Percentiles rank a stretch among this genome's conserved stretches.
phyloP scores from a whole-genome alignment of 64 coral and sea anemone species.

The Catalaphyllia jardinei region DNA sequence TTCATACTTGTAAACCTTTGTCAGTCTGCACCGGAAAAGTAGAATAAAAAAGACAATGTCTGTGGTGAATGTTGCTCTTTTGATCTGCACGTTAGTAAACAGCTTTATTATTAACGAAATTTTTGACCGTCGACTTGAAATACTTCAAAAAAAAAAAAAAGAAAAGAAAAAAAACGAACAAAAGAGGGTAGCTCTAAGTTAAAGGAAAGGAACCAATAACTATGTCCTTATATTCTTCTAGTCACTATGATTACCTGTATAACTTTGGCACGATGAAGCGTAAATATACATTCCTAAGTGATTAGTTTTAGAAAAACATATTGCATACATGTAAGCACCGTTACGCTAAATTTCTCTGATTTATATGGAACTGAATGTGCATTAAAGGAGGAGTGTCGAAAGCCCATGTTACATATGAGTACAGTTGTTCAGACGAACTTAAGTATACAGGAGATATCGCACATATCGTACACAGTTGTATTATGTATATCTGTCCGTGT shows the following conservation, averaged over 20 bases:
- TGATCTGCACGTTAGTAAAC: background rate
- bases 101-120: background rate
- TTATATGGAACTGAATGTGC: background rate
- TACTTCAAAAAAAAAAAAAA: background rate
- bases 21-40: constrained; percentile 48
- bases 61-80: background rate
- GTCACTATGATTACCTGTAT: background rate
- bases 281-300: background rate
- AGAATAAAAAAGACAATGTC: constrained; percentile 11
- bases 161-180: no score
- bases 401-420: background rate
- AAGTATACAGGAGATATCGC: background rate
- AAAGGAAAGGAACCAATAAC: no score
- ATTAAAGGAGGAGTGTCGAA: no score
- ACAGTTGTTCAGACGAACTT: background rate
- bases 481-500: background rate
- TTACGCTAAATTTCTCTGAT: no score
- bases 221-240: no score
- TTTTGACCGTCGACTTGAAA: background rate
- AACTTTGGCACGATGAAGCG: background rate
- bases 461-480: background rate
- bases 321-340: background rate
- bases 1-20: constrained; percentile 31
- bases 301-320: background rate
- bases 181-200: no score